A percentile compares a stretch with the other conserved stretches of the same genome.
phyloP scores from a whole-genome alignment of 2,888 invertebrate genomes.

The Chaetogeoica ovagalla region DNA sequence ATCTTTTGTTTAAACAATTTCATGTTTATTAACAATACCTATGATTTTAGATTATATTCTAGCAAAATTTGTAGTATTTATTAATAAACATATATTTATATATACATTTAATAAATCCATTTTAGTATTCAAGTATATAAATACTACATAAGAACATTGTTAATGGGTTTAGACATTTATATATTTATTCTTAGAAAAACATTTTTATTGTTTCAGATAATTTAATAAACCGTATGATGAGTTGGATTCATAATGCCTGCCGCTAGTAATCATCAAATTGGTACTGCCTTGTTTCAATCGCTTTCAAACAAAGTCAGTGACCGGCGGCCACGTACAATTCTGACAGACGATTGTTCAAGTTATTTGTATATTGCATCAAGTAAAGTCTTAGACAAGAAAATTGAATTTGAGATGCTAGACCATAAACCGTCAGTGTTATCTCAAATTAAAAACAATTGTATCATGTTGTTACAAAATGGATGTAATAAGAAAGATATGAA shows the following conservation, averaged over 20 bases:
- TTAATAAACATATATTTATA: too few relatives aligned
- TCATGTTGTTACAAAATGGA: constrained; percentile 47
- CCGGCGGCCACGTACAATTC: constrained; percentile 4
- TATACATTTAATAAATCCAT: not conserved
- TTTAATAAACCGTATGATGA: constrained; percentile 28
- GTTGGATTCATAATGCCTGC: constrained; percentile 42
- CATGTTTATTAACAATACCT: too few relatives aligned
- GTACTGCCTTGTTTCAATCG: constrained; percentile 47
- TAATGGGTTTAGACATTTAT: not conserved
- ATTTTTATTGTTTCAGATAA: constrained; percentile 21
- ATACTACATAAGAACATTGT: too few relatives aligned
- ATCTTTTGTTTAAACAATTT: too few relatives aligned
- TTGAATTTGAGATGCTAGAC: constrained; percentile 50
- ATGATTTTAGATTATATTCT: too few relatives aligned
- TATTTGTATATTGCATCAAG: constrained; percentile 44
- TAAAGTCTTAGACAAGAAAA: constrained; percentile 41
- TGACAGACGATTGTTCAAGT: constrained; percentile 27
- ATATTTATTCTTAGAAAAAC: not conserved
- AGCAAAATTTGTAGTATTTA: too few relatives aligned
- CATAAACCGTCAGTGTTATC: constrained; percentile 41
- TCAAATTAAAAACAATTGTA: constrained; percentile 48
- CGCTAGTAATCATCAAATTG: constrained; percentile 48
- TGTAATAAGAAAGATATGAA: constrained; percentile 42
- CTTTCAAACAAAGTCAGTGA: constrained; percentile 39
- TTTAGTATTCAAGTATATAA: not conserved